Evolutionary conservation across 1,140 invertebrate species (phyloP).

Genomic region (Alviniconcha marisindica): DNA sequence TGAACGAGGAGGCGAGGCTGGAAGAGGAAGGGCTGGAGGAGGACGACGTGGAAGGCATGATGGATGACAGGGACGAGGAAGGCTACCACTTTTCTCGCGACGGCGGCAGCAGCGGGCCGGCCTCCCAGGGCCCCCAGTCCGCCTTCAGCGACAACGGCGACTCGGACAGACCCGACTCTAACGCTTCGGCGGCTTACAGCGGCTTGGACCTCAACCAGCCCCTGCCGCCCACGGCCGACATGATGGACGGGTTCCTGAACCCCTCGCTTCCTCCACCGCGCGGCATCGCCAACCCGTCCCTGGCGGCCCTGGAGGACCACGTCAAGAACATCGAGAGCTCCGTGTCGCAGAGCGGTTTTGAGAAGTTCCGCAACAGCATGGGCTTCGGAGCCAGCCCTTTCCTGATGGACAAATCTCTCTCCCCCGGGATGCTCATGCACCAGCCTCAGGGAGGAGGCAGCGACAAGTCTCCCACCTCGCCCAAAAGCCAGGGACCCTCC

Average conservation of each 20-base stretch:
- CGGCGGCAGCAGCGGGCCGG: slow-evolving; percentile 8
- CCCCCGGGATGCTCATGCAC: slow-evolving; percentile 13
- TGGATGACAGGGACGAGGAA: slow-evolving; percentile 71
- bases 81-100: slow-evolving; percentile 26
- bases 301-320: slow-evolving; percentile 86
- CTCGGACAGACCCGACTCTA: slow-evolving; percentile 21
- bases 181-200: slow-evolving; percentile 27
- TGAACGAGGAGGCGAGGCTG: slow-evolving; percentile 87
- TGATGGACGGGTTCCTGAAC: slow-evolving; percentile 33
- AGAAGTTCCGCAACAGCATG: slow-evolving; percentile 63
- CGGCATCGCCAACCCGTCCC: slow-evolving; percentile 79
- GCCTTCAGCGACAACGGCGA: slow-evolving; percentile 13
- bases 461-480: slow-evolving; percentile 49
- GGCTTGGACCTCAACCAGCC: slow-evolving; percentile 24
- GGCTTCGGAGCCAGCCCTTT: slow-evolving; percentile 47
- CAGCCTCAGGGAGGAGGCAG: slow-evolving; percentile 36
- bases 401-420: slow-evolving; percentile 45
- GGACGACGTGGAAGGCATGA: slow-evolving; percentile 83
- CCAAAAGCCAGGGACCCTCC: slow-evolving; percentile 41
- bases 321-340: slow-evolving; percentile 75
- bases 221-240: not conserved
- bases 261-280: slow-evolving; percentile 42
- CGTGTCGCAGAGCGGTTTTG: slow-evolving; percentile 60
- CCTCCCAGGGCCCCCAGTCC: slow-evolving; percentile 20
- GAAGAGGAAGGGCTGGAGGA: slow-evolving; percentile 74